Evolutionary conservation across 2,888 invertebrate genomes (phyloP).

Genomic region (Aphelenchoides bicaudatus): DNA sequence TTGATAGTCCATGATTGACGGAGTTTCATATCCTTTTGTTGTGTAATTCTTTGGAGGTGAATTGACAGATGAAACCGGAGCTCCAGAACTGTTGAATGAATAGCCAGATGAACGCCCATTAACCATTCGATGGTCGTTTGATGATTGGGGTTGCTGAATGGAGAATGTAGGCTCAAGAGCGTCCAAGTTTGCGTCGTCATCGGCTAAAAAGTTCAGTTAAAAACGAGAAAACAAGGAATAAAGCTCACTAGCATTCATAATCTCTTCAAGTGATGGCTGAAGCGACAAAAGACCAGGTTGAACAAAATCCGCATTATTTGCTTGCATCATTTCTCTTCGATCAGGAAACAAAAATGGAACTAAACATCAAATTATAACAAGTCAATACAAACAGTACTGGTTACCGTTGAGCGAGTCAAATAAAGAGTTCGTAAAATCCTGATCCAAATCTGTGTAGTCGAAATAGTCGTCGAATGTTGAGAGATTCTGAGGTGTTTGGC

Average conservation of each 20-base stretch:
- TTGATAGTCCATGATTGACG: conserved; percentile 15
- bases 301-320: conserved; percentile 72
- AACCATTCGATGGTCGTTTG: background rate
- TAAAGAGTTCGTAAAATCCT: conserved; percentile 61
- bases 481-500: conserved; percentile 52
- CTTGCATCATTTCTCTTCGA: conserved; percentile 77
- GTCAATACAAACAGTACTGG: no score
- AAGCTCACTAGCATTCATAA: conserved; percentile 40
- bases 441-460: conserved; percentile 57
- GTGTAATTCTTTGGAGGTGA: conserved; percentile 25
- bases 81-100: conserved; percentile 3
- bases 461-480: conserved; percentile 37
- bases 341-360: conserved; percentile 92
- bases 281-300: conserved; percentile 94
- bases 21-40: background rate
- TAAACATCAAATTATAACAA: no score
- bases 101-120: background rate
- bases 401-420: conserved; percentile 63
- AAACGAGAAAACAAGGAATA: background rate
- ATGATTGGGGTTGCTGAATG: conserved; percentile 12
- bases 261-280: conserved; percentile 70
- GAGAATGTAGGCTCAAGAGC: conserved; percentile 12
- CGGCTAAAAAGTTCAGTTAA: background rate
- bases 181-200: conserved; percentile 20
- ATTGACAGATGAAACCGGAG: background rate